phyloP scores from a whole-genome alignment of 64 coral and sea anemone species.

The Acropora tenuis region DNA sequence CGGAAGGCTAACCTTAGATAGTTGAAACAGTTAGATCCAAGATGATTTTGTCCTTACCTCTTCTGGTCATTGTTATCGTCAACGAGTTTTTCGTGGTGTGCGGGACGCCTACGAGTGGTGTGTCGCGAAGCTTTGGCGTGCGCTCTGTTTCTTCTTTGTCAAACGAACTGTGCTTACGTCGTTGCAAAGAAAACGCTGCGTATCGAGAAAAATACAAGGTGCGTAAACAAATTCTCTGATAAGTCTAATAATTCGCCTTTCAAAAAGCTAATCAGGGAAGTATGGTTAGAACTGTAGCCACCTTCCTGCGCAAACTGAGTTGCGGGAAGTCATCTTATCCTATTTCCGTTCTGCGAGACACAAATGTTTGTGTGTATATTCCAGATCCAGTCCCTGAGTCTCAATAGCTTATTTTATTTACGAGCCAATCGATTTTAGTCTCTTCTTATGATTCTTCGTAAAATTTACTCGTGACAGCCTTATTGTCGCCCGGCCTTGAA shows the following conservation, averaged over 20 bases:
- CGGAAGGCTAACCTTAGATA: neutral
- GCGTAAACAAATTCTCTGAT: neutral
- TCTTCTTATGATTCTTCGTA: no score
- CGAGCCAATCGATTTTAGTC: neutral
- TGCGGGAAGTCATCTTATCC: no score
- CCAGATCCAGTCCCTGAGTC: no score
- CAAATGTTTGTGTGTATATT: no score
- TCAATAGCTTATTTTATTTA: no score
- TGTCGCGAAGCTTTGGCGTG: neutral
- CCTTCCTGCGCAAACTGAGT: no score
- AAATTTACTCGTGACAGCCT: no score
- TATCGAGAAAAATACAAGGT: neutral
- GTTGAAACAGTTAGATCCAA: neutral
- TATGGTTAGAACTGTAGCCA: no score
- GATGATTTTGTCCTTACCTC: neutral
- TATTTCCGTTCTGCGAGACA: no score
- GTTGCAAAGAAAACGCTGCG: neutral
- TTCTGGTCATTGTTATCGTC: neutral
- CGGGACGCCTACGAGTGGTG: neutral
- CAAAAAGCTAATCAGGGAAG: no score
- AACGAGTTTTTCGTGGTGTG: neutral
- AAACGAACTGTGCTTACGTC: slow-evolving; percentile 2
- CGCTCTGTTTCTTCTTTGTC: neutral
- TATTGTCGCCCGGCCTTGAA: neutral
- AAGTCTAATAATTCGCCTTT: neutral